Conservation (phyloP, 2,113 vertebrate species). For the Melanerpes aurifrons region DNA sequence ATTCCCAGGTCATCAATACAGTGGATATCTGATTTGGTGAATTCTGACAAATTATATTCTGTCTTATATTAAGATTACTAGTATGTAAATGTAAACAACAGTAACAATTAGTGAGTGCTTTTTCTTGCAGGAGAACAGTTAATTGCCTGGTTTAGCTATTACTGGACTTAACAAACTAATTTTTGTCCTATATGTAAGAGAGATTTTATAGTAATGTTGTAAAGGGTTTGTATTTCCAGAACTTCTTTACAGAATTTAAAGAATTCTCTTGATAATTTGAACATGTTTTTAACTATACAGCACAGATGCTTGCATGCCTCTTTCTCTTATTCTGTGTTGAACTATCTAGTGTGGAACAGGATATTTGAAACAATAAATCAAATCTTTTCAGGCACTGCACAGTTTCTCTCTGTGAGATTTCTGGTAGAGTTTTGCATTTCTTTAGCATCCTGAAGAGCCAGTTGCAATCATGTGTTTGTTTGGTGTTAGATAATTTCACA, state of each 20-base stretch:
- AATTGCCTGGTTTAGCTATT: not conserved
- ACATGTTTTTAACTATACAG: not conserved
- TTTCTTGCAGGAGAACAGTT: not conserved
- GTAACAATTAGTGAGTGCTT: not conserved
- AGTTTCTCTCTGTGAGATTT: not conserved
- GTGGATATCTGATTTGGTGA: not conserved
- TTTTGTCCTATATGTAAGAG: not conserved
- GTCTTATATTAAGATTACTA: not conserved
- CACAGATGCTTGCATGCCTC: rapidly evolving
- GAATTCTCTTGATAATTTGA: not conserved
- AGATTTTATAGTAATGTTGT: not conserved
- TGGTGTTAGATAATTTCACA: not conserved
- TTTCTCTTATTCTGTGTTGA: not conserved
- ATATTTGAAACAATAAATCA: not conserved
- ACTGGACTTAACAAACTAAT: not conserved
- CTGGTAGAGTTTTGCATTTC: not conserved
- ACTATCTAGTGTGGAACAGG: not conserved
- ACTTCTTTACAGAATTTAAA: not conserved
- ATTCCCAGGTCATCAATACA: not conserved
- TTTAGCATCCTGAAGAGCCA: not conserved
- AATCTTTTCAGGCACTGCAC: not conserved
- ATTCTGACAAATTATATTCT: not conserved
- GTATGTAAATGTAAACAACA: not conserved
- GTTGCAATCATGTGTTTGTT: not conserved
- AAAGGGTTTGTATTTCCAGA: not conserved